Conservation (phyloP, 2,113 vertebrate species). For the Semicossyphus pulcher region DNA sequence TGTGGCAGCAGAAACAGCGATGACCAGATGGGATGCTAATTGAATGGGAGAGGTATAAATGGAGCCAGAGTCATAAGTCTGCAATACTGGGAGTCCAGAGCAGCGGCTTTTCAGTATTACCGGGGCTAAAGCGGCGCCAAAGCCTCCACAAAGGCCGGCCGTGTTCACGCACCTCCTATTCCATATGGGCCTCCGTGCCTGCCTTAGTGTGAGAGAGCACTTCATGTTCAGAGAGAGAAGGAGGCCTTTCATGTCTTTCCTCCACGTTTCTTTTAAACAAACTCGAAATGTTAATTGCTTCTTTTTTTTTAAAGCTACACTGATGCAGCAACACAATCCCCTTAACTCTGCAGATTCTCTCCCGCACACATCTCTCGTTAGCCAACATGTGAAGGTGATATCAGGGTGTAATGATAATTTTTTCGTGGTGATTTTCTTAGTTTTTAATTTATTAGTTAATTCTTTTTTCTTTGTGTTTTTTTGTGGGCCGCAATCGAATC, state of each 20-base stretch:
- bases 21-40: constrained; percentile 78
- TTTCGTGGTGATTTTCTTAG: not conserved
- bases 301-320: constrained; percentile 24
- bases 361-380: not conserved
- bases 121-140: constrained; percentile 33
- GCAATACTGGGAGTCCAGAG: constrained; percentile 15
- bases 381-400: not conserved
- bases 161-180: constrained; percentile 36
- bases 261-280: constrained; percentile 47
- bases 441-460: not conserved
- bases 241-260: constrained; percentile 43
- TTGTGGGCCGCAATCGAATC: too few relatives aligned
- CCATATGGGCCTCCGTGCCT: constrained; percentile 32
- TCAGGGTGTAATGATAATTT: not conserved
- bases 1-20: constrained; percentile 74
- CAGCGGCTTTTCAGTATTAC: constrained; percentile 68
- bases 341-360: not conserved
- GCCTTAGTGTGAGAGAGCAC: constrained; percentile 41
- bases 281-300: constrained; percentile 51
- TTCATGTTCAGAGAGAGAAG: constrained; percentile 52
- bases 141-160: constrained; percentile 37
- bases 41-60: constrained; percentile 71
- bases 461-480: too few relatives aligned
- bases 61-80: constrained; percentile 45
- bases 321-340: constrained; percentile 14